Percentiles rank a stretch among this genome's conserved stretches.
phyloP scores from a whole-genome alignment of 2,797 vertebrate genomes.

The Pipistrellus pipistrellus region DNA sequence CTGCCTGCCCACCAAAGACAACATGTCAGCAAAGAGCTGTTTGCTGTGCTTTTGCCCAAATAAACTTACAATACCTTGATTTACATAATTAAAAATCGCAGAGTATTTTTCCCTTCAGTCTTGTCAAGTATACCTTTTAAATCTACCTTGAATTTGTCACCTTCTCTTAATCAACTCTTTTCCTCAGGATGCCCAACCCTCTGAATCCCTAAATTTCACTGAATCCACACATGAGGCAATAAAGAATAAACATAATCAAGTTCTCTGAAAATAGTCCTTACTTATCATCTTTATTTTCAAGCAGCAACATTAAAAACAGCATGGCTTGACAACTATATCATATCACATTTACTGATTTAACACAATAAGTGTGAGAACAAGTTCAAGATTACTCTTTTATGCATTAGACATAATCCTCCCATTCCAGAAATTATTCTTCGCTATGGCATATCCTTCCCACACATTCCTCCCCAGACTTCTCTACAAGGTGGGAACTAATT shows the following conservation, averaged over 20 bases:
- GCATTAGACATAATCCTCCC: not conserved
- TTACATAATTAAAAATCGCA: not conserved
- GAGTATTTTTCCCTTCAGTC: too few relatives aligned
- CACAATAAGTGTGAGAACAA: not conserved
- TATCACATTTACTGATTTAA: not conserved
- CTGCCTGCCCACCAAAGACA: not conserved
- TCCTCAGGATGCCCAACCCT: fast-evolving
- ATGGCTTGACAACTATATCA: not conserved
- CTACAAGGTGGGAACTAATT: not conserved
- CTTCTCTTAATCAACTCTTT: not conserved
- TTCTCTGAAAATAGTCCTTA: not conserved
- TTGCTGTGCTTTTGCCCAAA: not conserved
- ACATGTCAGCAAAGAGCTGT: not conserved
- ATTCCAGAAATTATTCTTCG: not conserved
- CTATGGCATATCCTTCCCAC: not conserved
- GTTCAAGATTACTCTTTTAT: not conserved
- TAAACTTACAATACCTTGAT: not conserved
- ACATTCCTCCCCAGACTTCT: not conserved
- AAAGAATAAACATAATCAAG: not conserved
- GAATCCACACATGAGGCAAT: not conserved
- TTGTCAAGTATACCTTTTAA: not conserved
- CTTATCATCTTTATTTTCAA: not conserved
- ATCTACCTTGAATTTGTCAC: not conserved
- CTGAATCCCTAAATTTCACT: not conserved
- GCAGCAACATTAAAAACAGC: not conserved